phyloP scores from a whole-genome alignment of 2,888 invertebrate species.

The Apamea epomidion region DNA sequence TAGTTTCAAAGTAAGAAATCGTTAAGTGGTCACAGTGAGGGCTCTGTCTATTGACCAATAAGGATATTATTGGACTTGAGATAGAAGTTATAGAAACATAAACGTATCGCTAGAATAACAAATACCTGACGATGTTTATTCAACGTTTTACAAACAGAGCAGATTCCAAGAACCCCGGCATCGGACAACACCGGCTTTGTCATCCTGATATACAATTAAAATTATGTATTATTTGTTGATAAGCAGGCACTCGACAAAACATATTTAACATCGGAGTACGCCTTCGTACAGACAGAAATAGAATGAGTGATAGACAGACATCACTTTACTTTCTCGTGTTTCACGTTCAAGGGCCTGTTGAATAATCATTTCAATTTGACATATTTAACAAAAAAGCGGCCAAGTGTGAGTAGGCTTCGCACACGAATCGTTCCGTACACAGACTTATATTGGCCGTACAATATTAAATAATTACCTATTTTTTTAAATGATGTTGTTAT shows the following conservation, averaged over 20 bases:
- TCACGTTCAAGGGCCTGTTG: too few relatives aligned
- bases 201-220: neutral
- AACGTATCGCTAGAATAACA: constrained; percentile 9
- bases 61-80: constrained; percentile 21
- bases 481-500: too few relatives aligned
- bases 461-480: too few relatives aligned
- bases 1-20: too few relatives aligned
- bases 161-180: neutral
- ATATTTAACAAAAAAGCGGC: too few relatives aligned
- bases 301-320: neutral
- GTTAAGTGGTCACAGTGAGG: too few relatives aligned
- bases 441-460: too few relatives aligned
- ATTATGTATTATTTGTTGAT: neutral
- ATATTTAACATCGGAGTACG: too few relatives aligned
- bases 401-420: too few relatives aligned
- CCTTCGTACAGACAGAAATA: neutral
- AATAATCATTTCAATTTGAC: too few relatives aligned
- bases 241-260: neutral
- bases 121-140: constrained; percentile 26
- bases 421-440: too few relatives aligned
- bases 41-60: constrained; percentile 15
- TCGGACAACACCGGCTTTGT: neutral
- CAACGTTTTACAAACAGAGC: constrained; percentile 5
- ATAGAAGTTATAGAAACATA: neutral
- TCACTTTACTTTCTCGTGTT: neutral